Evolutionary conservation across 2,113 vertebrate species (phyloP).

Genomic region (Chinchilla lanigera): DNA sequence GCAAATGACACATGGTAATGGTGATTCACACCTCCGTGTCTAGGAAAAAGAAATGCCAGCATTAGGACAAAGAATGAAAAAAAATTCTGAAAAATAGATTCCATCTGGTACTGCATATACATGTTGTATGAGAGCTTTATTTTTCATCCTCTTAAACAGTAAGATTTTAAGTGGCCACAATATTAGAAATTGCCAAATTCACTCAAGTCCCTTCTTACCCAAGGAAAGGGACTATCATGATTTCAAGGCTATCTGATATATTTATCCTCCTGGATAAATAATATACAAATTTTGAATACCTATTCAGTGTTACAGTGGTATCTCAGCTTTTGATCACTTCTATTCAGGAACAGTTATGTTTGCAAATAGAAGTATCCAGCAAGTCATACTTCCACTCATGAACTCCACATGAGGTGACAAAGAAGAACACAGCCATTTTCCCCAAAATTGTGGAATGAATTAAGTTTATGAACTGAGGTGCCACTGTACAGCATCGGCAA

Average conservation of each 20-base stretch:
- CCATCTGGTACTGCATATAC: conserved; percentile 31
- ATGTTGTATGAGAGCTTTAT: background rate
- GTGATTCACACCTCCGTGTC: conserved; percentile 65
- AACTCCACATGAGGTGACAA: background rate
- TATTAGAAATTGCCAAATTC: background rate
- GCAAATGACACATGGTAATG: background rate
- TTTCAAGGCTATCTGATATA: background rate
- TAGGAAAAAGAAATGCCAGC: conserved; percentile 44
- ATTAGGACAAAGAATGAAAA: conserved; percentile 57
- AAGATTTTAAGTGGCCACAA: background rate
- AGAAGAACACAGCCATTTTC: background rate
- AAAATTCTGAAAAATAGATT: conserved; percentile 42
- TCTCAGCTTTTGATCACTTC: background rate
- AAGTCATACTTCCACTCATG: background rate
- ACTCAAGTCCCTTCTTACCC: background rate
- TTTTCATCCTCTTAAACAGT: conserved; percentile 47
- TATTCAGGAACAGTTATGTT: background rate
- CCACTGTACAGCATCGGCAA: too few relatives aligned
- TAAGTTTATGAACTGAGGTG: background rate
- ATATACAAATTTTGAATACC: background rate
- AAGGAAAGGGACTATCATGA: background rate
- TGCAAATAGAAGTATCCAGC: background rate
- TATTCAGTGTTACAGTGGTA: background rate
- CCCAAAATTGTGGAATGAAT: background rate
- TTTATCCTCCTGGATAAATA: conserved; percentile 21